Percentiles rank a stretch among this genome's conserved stretches.
phyloP scores from a whole-genome alignment of 2,113 vertebrate genomes.

The Donacobius atricapilla region DNA sequence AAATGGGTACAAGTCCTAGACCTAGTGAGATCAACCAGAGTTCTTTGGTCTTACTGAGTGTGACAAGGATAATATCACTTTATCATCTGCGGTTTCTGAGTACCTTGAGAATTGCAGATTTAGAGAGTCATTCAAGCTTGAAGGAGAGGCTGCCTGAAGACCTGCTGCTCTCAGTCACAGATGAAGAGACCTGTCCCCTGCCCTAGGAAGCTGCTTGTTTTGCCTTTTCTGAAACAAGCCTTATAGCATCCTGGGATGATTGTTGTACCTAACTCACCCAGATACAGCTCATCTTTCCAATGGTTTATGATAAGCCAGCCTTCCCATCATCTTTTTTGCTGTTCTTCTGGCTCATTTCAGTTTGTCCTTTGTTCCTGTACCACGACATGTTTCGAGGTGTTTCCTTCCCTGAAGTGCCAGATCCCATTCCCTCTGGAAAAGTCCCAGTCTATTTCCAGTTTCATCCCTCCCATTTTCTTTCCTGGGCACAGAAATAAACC shows the following conservation, averaged over 20 bases:
- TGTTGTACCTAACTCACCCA: background rate
- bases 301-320: background rate
- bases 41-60: background rate
- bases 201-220: background rate
- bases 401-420: background rate
- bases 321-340: background rate
- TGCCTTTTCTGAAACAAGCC: background rate
- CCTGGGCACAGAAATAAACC: background rate
- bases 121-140: background rate
- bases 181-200: background rate
- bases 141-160: background rate
- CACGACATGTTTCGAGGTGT: rapidly evolving
- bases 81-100: background rate
- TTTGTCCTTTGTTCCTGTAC: background rate
- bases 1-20: background rate
- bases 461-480: background rate
- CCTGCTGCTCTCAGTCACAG: background rate
- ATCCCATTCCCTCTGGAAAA: background rate
- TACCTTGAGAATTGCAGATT: background rate
- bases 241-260: background rate
- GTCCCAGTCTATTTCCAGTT: background rate
- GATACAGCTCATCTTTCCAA: background rate
- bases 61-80: background rate
- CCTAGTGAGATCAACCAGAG: background rate
- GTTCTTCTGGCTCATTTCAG: background rate